Conservation (phyloP, 2,888 invertebrate species). For the Drosophila lutescens region DNA sequence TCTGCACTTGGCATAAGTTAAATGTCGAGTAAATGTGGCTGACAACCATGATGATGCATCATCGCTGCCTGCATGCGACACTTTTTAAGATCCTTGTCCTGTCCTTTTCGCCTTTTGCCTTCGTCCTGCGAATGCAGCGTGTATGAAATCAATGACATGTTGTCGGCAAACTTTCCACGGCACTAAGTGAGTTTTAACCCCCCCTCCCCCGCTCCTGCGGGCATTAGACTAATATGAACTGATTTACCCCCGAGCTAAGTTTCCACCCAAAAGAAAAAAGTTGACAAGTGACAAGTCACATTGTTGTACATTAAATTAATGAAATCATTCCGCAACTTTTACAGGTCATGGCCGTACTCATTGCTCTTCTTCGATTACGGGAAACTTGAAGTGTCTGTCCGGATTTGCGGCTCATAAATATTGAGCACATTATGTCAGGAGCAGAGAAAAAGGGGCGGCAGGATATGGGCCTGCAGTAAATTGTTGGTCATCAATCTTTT, state of each 20-base stretch:
- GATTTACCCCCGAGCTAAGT: slow-evolving; percentile 32
- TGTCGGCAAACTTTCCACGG: slow-evolving; percentile 64
- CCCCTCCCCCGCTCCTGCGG: slow-evolving; percentile 14
- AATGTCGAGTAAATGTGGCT: slow-evolving; percentile 73
- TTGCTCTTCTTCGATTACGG: slow-evolving; percentile 37
- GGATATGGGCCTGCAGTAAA: slow-evolving; percentile 47
- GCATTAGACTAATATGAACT: slow-evolving; percentile 74
- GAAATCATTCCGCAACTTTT: slow-evolving; percentile 61
- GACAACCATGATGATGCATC: slow-evolving; percentile 61
- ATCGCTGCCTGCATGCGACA: slow-evolving; percentile 44
- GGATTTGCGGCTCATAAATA: slow-evolving; percentile 63
- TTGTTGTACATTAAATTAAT: slow-evolving; percentile 77
- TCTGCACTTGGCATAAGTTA: slow-evolving; percentile 74
- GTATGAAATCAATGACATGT: slow-evolving; percentile 70
- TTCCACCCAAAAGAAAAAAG: slow-evolving; percentile 52
- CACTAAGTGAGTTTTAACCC: slow-evolving; percentile 66
- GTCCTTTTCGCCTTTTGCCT: slow-evolving; percentile 35
- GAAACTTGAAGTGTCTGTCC: slow-evolving; percentile 61
- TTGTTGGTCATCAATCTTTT: slow-evolving; percentile 77
- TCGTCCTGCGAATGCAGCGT: slow-evolving; percentile 24
- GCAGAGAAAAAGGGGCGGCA: slow-evolving; percentile 24
- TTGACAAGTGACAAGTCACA: slow-evolving; percentile 79
- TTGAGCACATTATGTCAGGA: slow-evolving; percentile 58
- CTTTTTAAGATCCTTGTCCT: slow-evolving; percentile 41
- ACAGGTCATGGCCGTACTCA: slow-evolving; percentile 36